These are phyloP conservation scores for Oscheius sp. DNA, from an alignment of 1,140 invertebrate genomes.

Conservation along the genomic window DNA sequence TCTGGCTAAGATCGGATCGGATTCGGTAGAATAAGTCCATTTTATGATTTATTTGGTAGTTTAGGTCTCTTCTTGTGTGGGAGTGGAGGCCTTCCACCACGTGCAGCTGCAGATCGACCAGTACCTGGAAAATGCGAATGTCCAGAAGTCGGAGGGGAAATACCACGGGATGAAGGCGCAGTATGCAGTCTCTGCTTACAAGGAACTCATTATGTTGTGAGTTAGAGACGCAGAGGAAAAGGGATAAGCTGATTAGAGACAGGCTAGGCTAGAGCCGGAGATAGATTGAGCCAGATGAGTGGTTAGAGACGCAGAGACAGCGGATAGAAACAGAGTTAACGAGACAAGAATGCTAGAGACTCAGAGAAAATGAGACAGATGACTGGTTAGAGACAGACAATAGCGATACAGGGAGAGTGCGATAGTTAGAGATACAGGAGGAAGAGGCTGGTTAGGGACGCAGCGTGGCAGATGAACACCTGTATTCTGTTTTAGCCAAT, in stretches of 20 bases:
- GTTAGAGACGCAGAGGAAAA: too few species aligned
- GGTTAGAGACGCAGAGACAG: too few species aligned
- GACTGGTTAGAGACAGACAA: too few species aligned
- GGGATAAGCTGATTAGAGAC: neutral
- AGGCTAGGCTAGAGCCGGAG: neutral
- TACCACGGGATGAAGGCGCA: constrained; percentile 28
- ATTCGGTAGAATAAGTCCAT: constrained; percentile 23
- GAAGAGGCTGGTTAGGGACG: too few species aligned
- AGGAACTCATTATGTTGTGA: constrained; percentile 43
- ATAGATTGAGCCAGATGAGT: too few species aligned
- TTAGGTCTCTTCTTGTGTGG: constrained; percentile 59
- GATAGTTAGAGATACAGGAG: too few species aligned
- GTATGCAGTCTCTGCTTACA: constrained; percentile 40
- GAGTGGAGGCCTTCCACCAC: constrained; percentile 81
- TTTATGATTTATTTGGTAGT: neutral
- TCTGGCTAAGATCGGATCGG: constrained; percentile 19
- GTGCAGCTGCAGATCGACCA: constrained; percentile 85
- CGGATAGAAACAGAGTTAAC: too few species aligned
- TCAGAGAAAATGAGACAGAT: too few species aligned
- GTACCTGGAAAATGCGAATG: constrained; percentile 79
- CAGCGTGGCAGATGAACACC: constrained; percentile 40
- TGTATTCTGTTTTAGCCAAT: constrained; percentile 45
- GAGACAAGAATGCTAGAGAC: too few species aligned
- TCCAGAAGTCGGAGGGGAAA: constrained; percentile 77
- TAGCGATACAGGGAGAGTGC: too few species aligned